Conservation (phyloP, 2,888 invertebrate species). For the Sinohyriopsis cumingii region DNA sequence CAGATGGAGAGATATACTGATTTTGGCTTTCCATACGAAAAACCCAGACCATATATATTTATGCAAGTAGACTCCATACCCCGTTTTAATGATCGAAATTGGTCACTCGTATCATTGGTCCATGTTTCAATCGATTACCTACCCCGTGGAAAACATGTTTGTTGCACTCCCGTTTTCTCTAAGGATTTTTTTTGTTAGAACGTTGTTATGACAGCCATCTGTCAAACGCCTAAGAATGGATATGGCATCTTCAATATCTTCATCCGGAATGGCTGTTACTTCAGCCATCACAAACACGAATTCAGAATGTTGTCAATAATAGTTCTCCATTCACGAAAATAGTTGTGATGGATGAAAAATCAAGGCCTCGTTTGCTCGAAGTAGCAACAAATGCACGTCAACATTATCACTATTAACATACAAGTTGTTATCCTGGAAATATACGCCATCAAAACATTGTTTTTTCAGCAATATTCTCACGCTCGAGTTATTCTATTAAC, state of each 20-base stretch:
- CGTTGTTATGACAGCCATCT: conserved; percentile 3
- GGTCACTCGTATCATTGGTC: background rate
- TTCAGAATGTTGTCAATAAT: too few relatives aligned
- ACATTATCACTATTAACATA: too few relatives aligned
- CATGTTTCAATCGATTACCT: background rate
- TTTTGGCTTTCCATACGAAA: background rate
- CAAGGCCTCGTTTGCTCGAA: too few relatives aligned
- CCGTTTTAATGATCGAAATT: background rate
- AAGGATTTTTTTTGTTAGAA: conserved; percentile 11
- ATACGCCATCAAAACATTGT: too few relatives aligned
- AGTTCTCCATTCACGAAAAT: too few relatives aligned
- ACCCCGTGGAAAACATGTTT: background rate
- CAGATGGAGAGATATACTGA: background rate
- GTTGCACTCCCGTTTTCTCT: conserved; percentile 11
- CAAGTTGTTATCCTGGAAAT: too few relatives aligned
- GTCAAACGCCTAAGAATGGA: conserved; percentile 22
- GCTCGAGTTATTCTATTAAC: too few relatives aligned
- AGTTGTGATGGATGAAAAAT: too few relatives aligned
- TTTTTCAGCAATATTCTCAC: too few relatives aligned
- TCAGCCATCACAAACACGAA: conserved; percentile 1
- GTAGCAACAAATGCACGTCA: too few relatives aligned
- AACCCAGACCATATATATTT: background rate
- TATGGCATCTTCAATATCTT: conserved; percentile 39
- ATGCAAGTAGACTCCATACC: background rate
- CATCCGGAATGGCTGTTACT: conserved; percentile 16